Evolutionary conservation across 2,888 invertebrate genomes (phyloP).

Genomic region (Leptopilina drosophilae): DNA sequence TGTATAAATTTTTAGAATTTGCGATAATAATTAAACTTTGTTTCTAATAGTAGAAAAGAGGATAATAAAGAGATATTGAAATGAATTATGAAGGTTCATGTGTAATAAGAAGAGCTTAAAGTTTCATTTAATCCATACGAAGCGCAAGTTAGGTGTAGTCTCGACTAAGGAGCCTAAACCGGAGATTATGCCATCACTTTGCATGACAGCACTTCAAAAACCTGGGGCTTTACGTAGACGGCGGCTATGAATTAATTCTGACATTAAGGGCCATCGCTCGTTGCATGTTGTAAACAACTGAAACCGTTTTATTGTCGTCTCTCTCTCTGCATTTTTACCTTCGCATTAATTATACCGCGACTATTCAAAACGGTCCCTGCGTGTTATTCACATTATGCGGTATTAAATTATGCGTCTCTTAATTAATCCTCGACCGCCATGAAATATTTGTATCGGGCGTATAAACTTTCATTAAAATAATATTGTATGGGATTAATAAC

Average conservation of each 20-base stretch:
- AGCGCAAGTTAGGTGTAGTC: slow-evolving; percentile 33
- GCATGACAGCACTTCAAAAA: slow-evolving; percentile 70
- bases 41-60: no score
- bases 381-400: slow-evolving; percentile 29
- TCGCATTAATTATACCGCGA: slow-evolving; percentile 47
- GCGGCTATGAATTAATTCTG: slow-evolving; percentile 69
- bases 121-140: slow-evolving; percentile 21
- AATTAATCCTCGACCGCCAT: slow-evolving; percentile 28
- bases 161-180: slow-evolving; percentile 60
- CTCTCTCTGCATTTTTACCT: slow-evolving; percentile 32
- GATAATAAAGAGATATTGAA: slow-evolving; percentile 11
- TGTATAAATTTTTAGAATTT: no score
- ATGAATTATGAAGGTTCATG: neutral
- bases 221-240: slow-evolving; percentile 64
- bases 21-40: no score
- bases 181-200: slow-evolving; percentile 72
- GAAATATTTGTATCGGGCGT: slow-evolving; percentile 20
- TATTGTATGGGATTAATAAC: slow-evolving; percentile 15
- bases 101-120: slow-evolving; percentile 34
- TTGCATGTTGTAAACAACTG: slow-evolving; percentile 40
- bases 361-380: slow-evolving; percentile 37
- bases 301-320: slow-evolving; percentile 35
- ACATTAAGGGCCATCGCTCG: slow-evolving; percentile 61
- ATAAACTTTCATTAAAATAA: slow-evolving; percentile 28
- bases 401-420: slow-evolving; percentile 16